A percentile compares a stretch with the other conserved stretches of the same genome.
Evolutionary conservation across 2,113 vertebrate genomes (phyloP).

Genomic region (Cygnus atratus): DNA sequence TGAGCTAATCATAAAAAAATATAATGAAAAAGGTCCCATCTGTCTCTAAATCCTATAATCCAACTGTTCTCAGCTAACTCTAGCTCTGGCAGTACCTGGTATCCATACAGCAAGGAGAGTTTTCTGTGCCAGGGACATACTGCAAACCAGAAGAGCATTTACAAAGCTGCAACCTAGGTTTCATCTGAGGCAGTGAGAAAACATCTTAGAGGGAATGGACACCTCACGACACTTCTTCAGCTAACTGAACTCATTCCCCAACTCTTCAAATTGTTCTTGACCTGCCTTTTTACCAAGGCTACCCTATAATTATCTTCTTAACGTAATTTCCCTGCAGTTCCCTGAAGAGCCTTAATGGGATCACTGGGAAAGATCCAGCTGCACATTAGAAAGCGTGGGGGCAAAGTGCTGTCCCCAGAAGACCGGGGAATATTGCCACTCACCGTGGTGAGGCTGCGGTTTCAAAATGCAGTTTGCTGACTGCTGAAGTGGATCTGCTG

Average conservation of each 20-base stretch:
- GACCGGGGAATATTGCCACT: not conserved
- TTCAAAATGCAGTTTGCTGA: not conserved
- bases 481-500: slow-evolving; percentile 1
- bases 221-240: slow-evolving; percentile 11
- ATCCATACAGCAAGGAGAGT: not conserved
- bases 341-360: slow-evolving; percentile 47
- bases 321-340: slow-evolving; percentile 18
- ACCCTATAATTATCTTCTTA: slow-evolving; percentile 23
- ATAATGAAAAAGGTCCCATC: slow-evolving; percentile 46
- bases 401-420: not conserved
- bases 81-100: slow-evolving; percentile 48
- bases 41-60: slow-evolving; percentile 60
- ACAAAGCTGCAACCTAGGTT: not conserved
- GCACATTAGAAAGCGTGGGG: not conserved
- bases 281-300: not conserved
- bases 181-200: not conserved
- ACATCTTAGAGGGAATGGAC: not conserved
- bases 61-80: slow-evolving; percentile 37
- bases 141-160: not conserved
- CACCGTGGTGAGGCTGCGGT: accelerated
- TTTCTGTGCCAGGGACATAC: not conserved
- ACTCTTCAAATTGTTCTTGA: slow-evolving; percentile 39
- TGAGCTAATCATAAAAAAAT: slow-evolving; percentile 41
- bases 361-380: slow-evolving; percentile 56
- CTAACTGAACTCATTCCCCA: slow-evolving; percentile 4